Base-by-base conservation (phyloP, 2,113 vertebrate genomes). In the Scomber colias region DNA sequence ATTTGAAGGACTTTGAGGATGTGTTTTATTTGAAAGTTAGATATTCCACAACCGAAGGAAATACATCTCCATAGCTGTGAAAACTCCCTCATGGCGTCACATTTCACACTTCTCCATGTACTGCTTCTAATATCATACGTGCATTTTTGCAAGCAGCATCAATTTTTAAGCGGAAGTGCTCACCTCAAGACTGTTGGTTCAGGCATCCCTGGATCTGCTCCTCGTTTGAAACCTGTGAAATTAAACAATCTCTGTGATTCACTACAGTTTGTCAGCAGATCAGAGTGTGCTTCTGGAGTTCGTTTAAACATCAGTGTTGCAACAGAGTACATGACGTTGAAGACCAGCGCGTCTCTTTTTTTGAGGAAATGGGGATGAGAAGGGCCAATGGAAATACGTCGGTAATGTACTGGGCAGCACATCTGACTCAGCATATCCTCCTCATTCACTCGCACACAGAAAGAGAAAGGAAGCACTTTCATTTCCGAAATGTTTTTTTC, bases 151-250 rank as follows among this genome's bases (percentile, higher is more conserved):
- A 48, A 5, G 16, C 59, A 24, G 19, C 51, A 13, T 16, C 4
- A 3, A 57, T 35, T 1, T 24, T 3, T 40, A 7, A 62, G 16
- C 2, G 27, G 1, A 14, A 1, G 12, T 57, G 2, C 31, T 65
- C 35, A 99, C 98, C 98, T 99, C 84, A 98, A 87, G 67, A 99
- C 82, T 2, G 93, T 97, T 27, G 98, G 98, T 53, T 97, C 97
- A 16, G 98, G 98, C 98, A 99, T 99, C 71, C 98, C 98, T 73
- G 98, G 98, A 94, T 99, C 98, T 51, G 97, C 97, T 84, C 98
- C 98, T 66, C 98, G 96, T 74, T 97, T 99, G 92, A 99, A 99
- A 80, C 98, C 98, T 99, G 90, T 11, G 85, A 77, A 54, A 7
- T 56, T 87, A 46, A 65, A 71, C 0, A 13, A 85, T 35, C 35